phyloP scores from a whole-genome alignment of 2,797 vertebrate genomes.

The Lutjanus campechanus region DNA sequence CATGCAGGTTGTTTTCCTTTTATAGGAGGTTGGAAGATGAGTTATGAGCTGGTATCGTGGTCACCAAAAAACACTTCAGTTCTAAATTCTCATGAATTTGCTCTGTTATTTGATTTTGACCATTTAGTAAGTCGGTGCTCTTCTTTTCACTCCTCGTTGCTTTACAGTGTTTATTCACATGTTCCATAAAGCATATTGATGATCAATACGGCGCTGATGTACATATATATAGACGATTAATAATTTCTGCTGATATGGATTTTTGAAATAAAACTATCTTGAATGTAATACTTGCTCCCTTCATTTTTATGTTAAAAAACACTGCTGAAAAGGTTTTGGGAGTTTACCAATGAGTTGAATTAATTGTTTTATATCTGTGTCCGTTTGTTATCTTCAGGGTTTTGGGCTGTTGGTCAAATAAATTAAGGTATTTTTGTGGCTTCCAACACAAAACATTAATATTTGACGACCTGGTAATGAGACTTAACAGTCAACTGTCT shows the following conservation, averaged over 20 bases:
- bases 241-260: constrained; percentile 16
- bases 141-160: not conserved
- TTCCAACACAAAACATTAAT: too few species aligned
- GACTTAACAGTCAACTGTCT: too few species aligned
- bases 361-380: not conserved
- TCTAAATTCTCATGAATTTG: too few species aligned
- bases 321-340: not conserved
- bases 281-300: not conserved
- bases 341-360: not conserved
- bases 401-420: too few species aligned
- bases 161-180: constrained; percentile 2
- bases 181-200: not conserved
- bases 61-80: constrained; percentile 15
- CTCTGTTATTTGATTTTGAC: constrained; percentile 34
- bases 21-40: too few species aligned
- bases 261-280: constrained; percentile 53
- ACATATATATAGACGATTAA: constrained; percentile 11
- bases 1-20: not conserved
- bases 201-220: not conserved
- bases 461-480: too few species aligned
- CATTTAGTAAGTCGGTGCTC: not conserved
- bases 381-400: too few species aligned
- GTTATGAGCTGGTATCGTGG: not conserved
- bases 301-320: not conserved
- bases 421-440: too few species aligned